Base-by-base conservation (phyloP, 2,113 vertebrate species). In the Coreoperca whiteheadi region DNA sequence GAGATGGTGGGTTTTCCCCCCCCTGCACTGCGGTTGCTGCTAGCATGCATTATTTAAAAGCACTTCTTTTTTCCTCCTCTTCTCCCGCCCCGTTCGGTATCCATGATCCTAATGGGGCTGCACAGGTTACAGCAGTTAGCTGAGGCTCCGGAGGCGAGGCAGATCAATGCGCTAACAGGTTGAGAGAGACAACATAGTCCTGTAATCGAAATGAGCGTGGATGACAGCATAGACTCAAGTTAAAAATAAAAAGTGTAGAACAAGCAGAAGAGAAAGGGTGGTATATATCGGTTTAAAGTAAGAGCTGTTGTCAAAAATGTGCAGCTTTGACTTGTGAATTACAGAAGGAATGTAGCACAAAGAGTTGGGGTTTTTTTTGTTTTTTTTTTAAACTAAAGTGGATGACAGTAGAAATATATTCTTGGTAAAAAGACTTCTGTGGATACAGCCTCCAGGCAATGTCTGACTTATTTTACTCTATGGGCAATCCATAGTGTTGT, bases 41-140 rank as follows among this genome's bases (percentile, higher is more conserved):
- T 11, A 65, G 16, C 73, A 84, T 91, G 39, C 77, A 85, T 90
- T 87, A 93, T 91, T 91, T 80, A 89, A 67, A 79, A 64, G 56
- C 0, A 10, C 28, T 56, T 46, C n/a, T 59, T 34, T 37, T n/a
- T 34, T 2, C 16, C n/a, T 51, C 51, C 28, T 8, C 30, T 57
- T 43, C 60, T 72, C 41, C 20, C 16, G 9, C 51, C 70, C 25
- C 12, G 14, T 76, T 74, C 53, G 18, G 51, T 30, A 70, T 71
- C 74, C 41, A 30, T 72, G 68, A 84, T 84, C 43, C 63, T 77
- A 66, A 78, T 64, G n/a, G 53, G 28, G 39, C 51, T n/a, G 73
- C 66, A 23, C 74, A 67, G 68, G 70, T 76, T 88, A 80, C 67
- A 78, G 28, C 74, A n/a, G 73, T 83, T 46, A 53, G 63, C 67